These are phyloP conservation scores for Melinopterus prodromus DNA, from an alignment of 2,888 invertebrate genomes.

Conservation along the genomic window DNA sequence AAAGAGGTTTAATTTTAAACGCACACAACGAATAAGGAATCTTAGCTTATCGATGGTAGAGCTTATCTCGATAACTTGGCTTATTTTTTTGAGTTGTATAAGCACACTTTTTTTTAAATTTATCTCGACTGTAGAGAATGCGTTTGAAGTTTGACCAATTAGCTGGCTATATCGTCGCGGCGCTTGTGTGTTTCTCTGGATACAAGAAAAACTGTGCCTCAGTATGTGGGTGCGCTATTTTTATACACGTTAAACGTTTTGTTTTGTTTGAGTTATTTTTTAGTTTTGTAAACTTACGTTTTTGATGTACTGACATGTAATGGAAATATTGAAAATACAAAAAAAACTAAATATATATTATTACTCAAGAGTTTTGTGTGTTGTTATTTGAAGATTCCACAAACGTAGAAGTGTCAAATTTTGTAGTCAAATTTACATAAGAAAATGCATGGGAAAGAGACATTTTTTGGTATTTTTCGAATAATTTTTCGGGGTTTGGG, in stretches of 20 bases:
- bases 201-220: neutral
- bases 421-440: too few species aligned
- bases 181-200: neutral
- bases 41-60: neutral
- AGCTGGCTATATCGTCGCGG: neutral
- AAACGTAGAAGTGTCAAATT: too few species aligned
- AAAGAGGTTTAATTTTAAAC: constrained; percentile 51
- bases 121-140: neutral
- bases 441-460: too few species aligned
- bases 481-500: too few species aligned
- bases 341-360: too few species aligned
- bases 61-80: neutral
- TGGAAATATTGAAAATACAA: too few species aligned
- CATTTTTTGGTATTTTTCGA: too few species aligned
- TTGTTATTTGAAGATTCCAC: too few species aligned
- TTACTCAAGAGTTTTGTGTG: too few species aligned
- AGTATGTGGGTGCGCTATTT: neutral
- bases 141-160: neutral
- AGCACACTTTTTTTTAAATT: neutral
- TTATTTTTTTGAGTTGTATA: neutral
- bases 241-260: neutral
- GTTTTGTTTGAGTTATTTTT: neutral
- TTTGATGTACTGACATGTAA: neutral
- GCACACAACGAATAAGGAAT: neutral
- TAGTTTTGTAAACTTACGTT: neutral